Evolutionary conservation across 2,888 invertebrate species (phyloP).

Genomic region (Melieria picta): DNA sequence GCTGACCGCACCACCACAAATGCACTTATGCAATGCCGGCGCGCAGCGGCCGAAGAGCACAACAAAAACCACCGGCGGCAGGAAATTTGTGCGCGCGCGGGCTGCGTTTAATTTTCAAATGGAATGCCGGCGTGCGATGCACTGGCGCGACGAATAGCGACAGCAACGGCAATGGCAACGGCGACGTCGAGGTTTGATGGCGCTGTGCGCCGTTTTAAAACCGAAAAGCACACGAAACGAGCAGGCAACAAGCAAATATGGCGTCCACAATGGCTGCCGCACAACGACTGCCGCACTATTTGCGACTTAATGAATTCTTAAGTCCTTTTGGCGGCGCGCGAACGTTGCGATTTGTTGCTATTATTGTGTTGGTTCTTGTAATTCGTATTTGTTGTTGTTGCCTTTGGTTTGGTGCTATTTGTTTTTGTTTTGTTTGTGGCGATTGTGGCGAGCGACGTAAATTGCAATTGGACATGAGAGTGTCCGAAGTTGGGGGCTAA

Average conservation of each 20-base stretch:
- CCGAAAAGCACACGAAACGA: background rate
- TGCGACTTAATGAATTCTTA: constrained; percentile 47
- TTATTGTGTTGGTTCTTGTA: background rate
- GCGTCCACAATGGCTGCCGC: constrained; percentile 50
- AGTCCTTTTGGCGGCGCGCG: constrained; percentile 28
- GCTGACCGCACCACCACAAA: too few relatives aligned
- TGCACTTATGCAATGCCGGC: too few relatives aligned
- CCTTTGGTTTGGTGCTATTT: background rate
- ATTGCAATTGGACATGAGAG: constrained; percentile 31
- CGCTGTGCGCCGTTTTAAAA: too few relatives aligned
- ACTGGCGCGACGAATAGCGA: background rate
- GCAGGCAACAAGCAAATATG: constrained; percentile 28
- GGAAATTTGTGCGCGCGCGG: too few relatives aligned
- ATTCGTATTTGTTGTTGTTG: background rate
- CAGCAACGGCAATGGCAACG: background rate
- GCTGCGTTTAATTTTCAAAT: too few relatives aligned
- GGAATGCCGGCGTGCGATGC: constrained; percentile 1
- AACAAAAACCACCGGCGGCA: too few relatives aligned
- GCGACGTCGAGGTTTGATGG: background rate
- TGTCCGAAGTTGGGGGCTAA: background rate
- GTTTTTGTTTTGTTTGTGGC: background rate
- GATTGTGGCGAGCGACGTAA: background rate
- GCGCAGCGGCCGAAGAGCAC: too few relatives aligned
- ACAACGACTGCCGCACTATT: constrained; percentile 51
- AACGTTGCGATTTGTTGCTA: background rate